phyloP scores from a whole-genome alignment of 2,888 invertebrate species.

The Hirtodrosophila trivittata region DNA sequence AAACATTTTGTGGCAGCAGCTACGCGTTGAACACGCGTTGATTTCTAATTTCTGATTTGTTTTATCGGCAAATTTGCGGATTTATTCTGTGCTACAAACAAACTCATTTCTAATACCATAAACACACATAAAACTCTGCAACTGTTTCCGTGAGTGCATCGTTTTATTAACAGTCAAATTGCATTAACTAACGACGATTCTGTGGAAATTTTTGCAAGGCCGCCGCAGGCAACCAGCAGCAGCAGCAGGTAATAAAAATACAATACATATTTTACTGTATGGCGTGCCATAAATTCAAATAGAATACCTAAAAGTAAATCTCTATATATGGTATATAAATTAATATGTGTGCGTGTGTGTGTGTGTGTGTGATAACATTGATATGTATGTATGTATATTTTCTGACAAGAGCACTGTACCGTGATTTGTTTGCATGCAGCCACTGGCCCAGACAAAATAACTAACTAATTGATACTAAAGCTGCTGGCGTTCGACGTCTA shows the following conservation, averaged over 20 bases:
- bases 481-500: constrained; percentile 16
- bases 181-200: constrained; percentile 24
- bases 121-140: constrained; percentile 9
- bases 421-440: constrained; percentile 55
- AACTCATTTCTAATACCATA: constrained; percentile 1
- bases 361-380: neutral
- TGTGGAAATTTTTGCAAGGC: constrained; percentile 26
- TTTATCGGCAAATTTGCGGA: constrained; percentile 38
- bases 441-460: constrained; percentile 22
- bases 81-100: constrained; percentile 27
- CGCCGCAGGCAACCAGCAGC: neutral
- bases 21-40: constrained; percentile 28
- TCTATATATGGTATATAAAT: no score
- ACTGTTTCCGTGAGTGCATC: constrained; percentile 37
- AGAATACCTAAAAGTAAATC: no score
- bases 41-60: constrained; percentile 25
- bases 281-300: constrained; percentile 41
- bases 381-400: constrained; percentile 2
- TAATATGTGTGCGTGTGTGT: neutral
- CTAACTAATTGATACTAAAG: constrained; percentile 61
- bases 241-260: constrained; percentile 53
- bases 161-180: constrained; percentile 47
- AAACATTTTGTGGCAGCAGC: constrained; percentile 40
- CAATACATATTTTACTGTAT: constrained; percentile 46
- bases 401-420: constrained; percentile 2